Conservation (phyloP, 2,113 vertebrate genomes). For the Heterotis niloticus region DNA sequence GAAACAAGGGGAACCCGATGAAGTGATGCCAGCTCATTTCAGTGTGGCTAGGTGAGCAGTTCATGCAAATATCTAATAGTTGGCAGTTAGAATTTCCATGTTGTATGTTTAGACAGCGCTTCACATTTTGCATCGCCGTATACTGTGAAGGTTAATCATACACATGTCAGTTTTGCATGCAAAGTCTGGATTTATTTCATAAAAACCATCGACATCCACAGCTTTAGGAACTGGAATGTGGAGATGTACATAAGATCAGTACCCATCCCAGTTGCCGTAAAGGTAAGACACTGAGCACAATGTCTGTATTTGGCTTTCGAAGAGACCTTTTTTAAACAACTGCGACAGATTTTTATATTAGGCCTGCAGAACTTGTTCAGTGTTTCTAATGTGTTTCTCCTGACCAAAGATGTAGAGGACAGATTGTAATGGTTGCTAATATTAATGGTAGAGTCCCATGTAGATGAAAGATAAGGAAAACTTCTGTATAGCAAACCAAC, state of each 20-base stretch:
- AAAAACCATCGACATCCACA: background rate
- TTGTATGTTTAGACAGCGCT: no score
- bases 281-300: background rate
- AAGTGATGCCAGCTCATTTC: no score
- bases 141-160: no score
- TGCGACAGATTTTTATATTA: conserved; percentile 2
- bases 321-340: background rate
- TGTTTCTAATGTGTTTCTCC: background rate
- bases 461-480: background rate
- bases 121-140: no score
- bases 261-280: no score
- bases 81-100: no score
- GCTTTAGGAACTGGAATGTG: no score
- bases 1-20: no score
- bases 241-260: no score
- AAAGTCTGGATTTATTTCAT: background rate
- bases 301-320: background rate
- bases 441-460: background rate
- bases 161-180: background rate
- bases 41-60: no score
- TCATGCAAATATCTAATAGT: no score
- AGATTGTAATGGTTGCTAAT: background rate
- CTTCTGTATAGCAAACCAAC: background rate
- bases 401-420: conserved; percentile 13
- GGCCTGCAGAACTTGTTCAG: background rate